Base-by-base conservation (phyloP, 2,888 invertebrate species). In the Pheosia tremula region DNA sequence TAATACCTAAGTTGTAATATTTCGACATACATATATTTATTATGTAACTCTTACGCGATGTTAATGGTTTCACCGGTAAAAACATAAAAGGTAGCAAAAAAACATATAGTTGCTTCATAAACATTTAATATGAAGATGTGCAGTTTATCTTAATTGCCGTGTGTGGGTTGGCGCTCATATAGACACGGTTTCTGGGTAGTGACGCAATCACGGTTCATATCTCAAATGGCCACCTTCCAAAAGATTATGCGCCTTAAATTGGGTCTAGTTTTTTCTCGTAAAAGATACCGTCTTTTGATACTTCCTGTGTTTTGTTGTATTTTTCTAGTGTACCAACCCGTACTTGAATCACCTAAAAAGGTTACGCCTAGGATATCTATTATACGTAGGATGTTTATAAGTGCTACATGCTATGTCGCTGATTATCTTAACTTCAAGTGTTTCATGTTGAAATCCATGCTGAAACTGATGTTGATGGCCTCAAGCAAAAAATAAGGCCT, bases 141-240 rank as follows among this genome's bases (percentile, higher is more conserved):
- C 77, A 74, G 71, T 74, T 73, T 73, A 72, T 81, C 77, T 86
- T 84, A 85, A 82, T 85, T 81, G 79, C 77, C 43, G 56, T 74
- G 75, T 75, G 75, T 78, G 75, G 75, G 75, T 55, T 61, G 70
- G 59, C 62, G 81, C 83, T 81, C 80, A 79, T 85, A 73, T 75
- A 74, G 69, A 74, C 71, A 74, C 65, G 64, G 67, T 69, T 89
- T 90, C 88, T 84, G 73, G 80, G 87, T 87, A 88, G 78, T 69
- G 69, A 76, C 74, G 66, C 82, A 82, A 89, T 89, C 86, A 83
- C 63, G 68, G 68, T 74, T 77, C 49, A 45, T 56, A 58, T 61
- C 68, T 66, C 58, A 36, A 56, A 56, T 36, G 43, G 68, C 70
- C 68, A 69, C 67, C 60, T 68, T 60, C 56, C 62, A 57, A 60